A percentile compares a stretch with the other conserved stretches of the same genome.
Evolutionary conservation across 2,888 invertebrate genomes (phyloP).

Genomic region (Panzeria rudis): DNA sequence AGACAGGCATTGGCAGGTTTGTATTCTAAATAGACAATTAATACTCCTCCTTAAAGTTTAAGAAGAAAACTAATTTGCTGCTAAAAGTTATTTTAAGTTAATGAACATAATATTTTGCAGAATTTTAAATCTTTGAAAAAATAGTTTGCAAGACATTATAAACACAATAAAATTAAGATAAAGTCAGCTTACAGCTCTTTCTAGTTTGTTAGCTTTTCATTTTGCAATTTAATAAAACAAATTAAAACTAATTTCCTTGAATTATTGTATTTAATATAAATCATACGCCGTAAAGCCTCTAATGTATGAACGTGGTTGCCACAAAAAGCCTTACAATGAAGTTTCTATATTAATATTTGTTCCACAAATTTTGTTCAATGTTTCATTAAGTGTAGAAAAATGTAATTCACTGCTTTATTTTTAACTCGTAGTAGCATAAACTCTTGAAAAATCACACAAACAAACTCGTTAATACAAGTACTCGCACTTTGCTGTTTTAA

Average conservation of each 20-base stretch:
- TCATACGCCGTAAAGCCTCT: not conserved
- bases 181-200: not conserved
- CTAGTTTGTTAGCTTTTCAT: not conserved
- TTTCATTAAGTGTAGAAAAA: not conserved
- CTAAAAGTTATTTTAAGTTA: not conserved
- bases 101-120: not conserved
- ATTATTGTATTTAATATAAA: not conserved
- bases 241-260: not conserved
- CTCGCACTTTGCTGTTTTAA: not conserved
- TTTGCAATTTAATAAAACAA: not conserved
- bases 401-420: no score
- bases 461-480: not conserved
- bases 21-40: not conserved
- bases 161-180: no score
- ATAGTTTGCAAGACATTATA: no score
- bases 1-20: not conserved
- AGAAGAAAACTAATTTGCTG: not conserved
- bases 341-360: not conserved
- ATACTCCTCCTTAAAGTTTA: not conserved
- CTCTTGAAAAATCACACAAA: not conserved
- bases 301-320: not conserved
- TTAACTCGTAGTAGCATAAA: not conserved
- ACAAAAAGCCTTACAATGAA: not conserved
- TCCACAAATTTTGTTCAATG: no score
- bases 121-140: not conserved